Evolutionary conservation across 2,888 invertebrate genomes (phyloP).

Genomic region (Drosophila longiperda): DNA sequence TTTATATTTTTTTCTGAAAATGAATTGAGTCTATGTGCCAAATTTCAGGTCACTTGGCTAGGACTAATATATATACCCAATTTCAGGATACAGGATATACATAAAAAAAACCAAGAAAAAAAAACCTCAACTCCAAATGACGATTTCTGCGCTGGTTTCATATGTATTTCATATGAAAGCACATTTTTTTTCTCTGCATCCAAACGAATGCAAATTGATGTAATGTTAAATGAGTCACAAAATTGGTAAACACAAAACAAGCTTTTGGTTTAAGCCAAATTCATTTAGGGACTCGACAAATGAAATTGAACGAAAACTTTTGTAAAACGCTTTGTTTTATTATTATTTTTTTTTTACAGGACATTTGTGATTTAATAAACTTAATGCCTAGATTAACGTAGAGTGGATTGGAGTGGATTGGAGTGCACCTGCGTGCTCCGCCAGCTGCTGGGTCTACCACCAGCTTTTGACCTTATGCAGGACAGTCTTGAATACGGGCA

Average conservation of each 20-base stretch:
- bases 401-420: neutral
- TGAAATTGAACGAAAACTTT: constrained; percentile 43
- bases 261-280: constrained; percentile 56
- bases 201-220: constrained; percentile 49
- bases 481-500: constrained; percentile 89
- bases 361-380: constrained; percentile 49
- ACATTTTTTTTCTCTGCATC: constrained; percentile 47
- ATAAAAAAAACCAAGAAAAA: constrained; percentile 18
- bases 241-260: constrained; percentile 58
- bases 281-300: constrained; percentile 54
- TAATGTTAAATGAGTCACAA: constrained; percentile 76
- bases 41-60: neutral
- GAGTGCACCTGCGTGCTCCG: neutral
- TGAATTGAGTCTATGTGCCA: neutral
- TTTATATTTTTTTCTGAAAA: neutral
- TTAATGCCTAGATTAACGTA: constrained; percentile 44
- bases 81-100: neutral
- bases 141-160: constrained; percentile 22
- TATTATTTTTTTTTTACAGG: constrained; percentile 28
- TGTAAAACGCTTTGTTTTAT: constrained; percentile 24
- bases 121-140: constrained; percentile 15
- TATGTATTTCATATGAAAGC: constrained; percentile 35
- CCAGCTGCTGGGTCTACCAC: constrained; percentile 66
- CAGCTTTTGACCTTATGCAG: constrained; percentile 86
- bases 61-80: neutral